phyloP scores from a whole-genome alignment of 1,140 invertebrate species.

The Teleopsis dalmanni region DNA sequence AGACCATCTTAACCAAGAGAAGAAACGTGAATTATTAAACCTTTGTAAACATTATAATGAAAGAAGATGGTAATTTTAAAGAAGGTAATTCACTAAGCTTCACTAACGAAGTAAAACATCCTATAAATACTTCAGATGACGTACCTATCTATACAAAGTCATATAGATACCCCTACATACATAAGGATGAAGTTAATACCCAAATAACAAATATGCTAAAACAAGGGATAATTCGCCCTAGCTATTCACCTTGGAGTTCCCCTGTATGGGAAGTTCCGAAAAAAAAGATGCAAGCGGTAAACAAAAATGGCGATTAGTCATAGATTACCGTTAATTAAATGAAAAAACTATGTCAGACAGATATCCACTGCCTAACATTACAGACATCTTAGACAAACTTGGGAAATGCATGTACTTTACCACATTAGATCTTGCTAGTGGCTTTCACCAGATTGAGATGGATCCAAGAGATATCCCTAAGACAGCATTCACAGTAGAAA shows the following conservation, averaged over 20 bases:
- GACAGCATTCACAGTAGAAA: neutral
- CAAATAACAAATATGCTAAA: slow-evolving; percentile 3
- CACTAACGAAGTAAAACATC: slow-evolving; percentile 9
- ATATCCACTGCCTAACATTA: slow-evolving; percentile 30
- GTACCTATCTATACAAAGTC: slow-evolving; percentile 11
- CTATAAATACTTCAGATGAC: slow-evolving; percentile 4
- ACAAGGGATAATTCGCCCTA: slow-evolving; percentile 1
- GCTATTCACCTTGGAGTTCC: slow-evolving; percentile 9
- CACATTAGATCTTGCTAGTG: slow-evolving; percentile 27
- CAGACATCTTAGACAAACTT: slow-evolving; percentile 43
- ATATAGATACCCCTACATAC: slow-evolving; percentile 8
- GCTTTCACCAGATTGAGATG: slow-evolving; percentile 47
- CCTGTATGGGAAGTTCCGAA: slow-evolving; percentile 19
- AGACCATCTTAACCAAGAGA: too few species aligned
- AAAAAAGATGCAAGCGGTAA: slow-evolving; percentile 17
- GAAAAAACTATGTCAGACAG: neutral
- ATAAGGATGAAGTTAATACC: neutral
- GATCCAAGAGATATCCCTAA: slow-evolving; percentile 18
- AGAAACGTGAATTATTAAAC: too few species aligned
- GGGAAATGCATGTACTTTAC: slow-evolving; percentile 30
- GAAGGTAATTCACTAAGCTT: too few species aligned
- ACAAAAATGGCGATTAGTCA: slow-evolving; percentile 27
- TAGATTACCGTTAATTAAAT: slow-evolving; percentile 39
- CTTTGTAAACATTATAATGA: too few species aligned
- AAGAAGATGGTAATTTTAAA: too few species aligned